A percentile compares a stretch with the other conserved stretches of the same genome.
These are phyloP conservation scores for Phalacrocorax pelagicus DNA, from an alignment of 2,113 vertebrate species.

Conservation along the genomic window DNA sequence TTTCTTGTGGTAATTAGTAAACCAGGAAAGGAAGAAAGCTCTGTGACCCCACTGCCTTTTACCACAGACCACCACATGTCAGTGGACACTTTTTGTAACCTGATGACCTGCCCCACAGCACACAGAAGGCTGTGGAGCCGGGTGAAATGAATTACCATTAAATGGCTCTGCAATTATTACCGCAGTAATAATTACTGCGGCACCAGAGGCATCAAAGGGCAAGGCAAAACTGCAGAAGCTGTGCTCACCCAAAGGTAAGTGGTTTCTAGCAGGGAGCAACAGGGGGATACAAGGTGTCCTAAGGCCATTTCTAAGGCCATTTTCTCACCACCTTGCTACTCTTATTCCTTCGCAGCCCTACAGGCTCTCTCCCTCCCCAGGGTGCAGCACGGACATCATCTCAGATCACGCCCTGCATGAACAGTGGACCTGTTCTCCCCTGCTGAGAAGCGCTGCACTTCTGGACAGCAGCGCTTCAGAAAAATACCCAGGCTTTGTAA, in stretches of 20 bases:
- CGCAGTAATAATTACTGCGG: background rate
- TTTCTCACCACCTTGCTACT: background rate
- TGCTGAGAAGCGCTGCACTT: background rate
- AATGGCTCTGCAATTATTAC: background rate
- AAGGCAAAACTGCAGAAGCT: background rate
- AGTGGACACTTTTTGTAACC: background rate
- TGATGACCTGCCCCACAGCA: background rate
- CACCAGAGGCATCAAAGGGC: background rate
- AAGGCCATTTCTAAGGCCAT: background rate
- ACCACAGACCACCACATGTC: background rate
- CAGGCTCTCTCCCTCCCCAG: background rate
- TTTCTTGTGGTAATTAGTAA: background rate
- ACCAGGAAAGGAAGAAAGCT: background rate
- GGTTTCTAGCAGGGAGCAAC: background rate
- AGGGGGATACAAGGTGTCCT: background rate
- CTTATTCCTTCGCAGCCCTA: accelerated
- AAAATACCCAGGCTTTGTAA: background rate
- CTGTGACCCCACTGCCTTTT: background rate
- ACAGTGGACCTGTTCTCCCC: background rate
- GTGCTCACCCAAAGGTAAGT: background rate
- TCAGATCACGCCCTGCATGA: accelerated
- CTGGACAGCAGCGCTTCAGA: background rate
- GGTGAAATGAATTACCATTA: accelerated
- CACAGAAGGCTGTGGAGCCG: background rate
- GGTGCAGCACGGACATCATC: background rate